Conservation (phyloP, 2,888 invertebrate genomes). For the Dorcus parallelipipedus region DNA sequence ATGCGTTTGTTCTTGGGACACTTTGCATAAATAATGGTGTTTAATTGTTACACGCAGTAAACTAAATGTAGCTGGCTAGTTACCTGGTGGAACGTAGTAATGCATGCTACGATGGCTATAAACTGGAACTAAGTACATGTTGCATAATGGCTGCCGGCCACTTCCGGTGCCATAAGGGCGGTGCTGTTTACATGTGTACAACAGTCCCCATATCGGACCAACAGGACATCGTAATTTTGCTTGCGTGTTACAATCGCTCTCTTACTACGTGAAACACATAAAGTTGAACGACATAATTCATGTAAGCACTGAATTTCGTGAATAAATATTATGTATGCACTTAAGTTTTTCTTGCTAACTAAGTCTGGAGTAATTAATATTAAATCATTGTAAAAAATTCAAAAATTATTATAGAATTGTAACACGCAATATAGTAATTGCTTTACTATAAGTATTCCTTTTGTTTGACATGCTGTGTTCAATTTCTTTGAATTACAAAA, state of each 20-base stretch:
- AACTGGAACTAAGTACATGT: conserved; percentile 19
- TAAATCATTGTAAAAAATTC: too few species aligned
- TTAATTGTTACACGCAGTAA: not conserved
- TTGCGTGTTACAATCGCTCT: conserved; percentile 19
- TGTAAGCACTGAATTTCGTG: too few species aligned
- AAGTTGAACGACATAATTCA: too few species aligned
- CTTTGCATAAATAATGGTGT: not conserved
- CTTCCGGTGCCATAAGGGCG: conserved; percentile 29
- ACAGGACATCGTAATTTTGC: conserved; percentile 25
- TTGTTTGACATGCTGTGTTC: too few species aligned
- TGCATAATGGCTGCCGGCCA: conserved; percentile 28
- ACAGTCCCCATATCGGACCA: conserved; percentile 24
- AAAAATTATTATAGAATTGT: too few species aligned
- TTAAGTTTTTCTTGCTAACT: too few species aligned
- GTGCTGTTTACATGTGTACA: conserved; percentile 30
- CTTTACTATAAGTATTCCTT: too few species aligned
- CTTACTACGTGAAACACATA: not conserved
- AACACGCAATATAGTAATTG: too few species aligned
- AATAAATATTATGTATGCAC: too few species aligned
- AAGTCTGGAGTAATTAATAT: too few species aligned
- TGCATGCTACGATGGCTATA: conserved; percentile 8
- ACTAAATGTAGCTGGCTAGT: not conserved
- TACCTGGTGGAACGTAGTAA: not conserved
- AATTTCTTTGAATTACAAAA: too few species aligned
- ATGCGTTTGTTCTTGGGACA: not conserved